Evolutionary conservation across 2,113 vertebrate genomes (phyloP), one percentile per base, ranked within the genome.

Genomic region (Bambusicola thoracicus): DNA sequence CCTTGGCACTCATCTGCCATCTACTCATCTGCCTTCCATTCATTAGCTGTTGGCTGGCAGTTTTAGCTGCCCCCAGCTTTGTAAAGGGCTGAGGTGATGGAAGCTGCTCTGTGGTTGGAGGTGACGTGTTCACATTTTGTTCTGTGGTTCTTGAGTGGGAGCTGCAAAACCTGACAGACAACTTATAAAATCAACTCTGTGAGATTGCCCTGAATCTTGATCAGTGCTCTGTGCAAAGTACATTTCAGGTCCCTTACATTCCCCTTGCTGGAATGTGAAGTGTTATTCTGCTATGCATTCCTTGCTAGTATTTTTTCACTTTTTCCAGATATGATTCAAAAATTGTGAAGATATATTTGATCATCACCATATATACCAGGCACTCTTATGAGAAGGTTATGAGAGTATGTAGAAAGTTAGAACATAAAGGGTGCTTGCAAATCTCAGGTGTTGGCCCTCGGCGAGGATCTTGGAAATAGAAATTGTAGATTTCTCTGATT

Each of bases 121-220:
- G 6, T 2, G 3, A 72, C 58, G 85, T 53, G n/a, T 6, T 46
- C 24, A 21, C 44, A 2, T 12, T 59, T 58, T 75, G 2, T 80
- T 78, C 6, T 4, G 2, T 41, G 6, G 2, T 56, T 25, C 43
- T 72, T 88, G 5, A 0, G 4, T 4, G 3, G 4, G 5, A 82
- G 6, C 20, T 38, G 43, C 32, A 79, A n/a, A 75, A 29, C 3
- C 17, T 48, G 44, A 51, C 5, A 74, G 41, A 80, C 4, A 41
- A 2, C 21, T 32, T 29, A 48, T 20, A 73, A 79, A 76, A 20
- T 63, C 49, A 24, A 8, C 14, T 11, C 4, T 24, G 4, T 10
- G 22, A 88, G 22, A 17, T 0, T 22, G 4, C 8, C 15, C 13
- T 32, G 70, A 29, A 21, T 43, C 70, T 56, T 21, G 13, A 44